phyloP scores from a whole-genome alignment of 2,113 vertebrate species.

The Cyanoramphus novaezelandiae region DNA sequence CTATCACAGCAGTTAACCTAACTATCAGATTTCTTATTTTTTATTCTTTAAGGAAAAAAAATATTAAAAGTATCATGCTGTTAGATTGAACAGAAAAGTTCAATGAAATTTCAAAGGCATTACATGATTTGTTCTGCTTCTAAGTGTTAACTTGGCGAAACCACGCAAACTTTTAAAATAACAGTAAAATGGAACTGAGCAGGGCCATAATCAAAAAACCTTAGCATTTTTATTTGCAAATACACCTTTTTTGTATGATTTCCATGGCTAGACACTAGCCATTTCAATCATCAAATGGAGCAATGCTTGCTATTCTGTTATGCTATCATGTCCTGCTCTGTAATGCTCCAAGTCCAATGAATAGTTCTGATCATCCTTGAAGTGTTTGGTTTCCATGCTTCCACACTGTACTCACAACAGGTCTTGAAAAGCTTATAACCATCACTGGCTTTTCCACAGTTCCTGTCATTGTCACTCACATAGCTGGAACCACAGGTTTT shows the following conservation, averaged over 20 bases:
- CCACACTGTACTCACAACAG: background rate
- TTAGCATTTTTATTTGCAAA: background rate
- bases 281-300: background rate
- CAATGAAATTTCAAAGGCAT: background rate
- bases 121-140: background rate
- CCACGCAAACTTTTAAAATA: background rate
- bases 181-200: background rate
- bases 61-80: background rate
- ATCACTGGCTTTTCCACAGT: background rate
- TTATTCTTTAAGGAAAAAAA: background rate
- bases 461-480: background rate
- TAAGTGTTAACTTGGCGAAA: background rate
- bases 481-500: background rate
- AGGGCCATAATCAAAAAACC: background rate
- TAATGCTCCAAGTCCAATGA: background rate
- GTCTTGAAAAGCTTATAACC: background rate
- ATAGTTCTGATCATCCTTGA: background rate
- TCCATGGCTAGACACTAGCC: background rate
- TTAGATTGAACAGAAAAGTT: background rate
- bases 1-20: constrained; percentile 14
- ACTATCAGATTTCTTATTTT: background rate
- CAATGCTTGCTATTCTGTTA: background rate
- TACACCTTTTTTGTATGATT: background rate
- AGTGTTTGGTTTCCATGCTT: background rate
- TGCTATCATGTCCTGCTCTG: background rate